Evolutionary conservation across 2,888 invertebrate species (phyloP).

Genomic region (Hedychridium roseum): DNA sequence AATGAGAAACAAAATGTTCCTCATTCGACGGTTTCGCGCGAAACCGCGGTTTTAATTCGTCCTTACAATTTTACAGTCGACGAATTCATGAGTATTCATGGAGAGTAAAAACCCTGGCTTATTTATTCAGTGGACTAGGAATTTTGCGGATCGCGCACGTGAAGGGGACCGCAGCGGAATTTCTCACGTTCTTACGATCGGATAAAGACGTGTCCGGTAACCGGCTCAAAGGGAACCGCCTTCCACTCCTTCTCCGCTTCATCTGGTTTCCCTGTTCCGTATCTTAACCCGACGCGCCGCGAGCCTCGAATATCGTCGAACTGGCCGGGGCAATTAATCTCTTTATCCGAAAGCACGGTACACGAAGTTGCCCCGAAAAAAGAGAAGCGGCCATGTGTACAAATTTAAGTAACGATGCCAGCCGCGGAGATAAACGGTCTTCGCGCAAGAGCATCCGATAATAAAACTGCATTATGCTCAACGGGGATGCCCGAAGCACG

Average conservation of each 20-base stretch:
- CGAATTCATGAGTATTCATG: too few relatives aligned
- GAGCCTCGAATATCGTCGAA: conserved; percentile 27
- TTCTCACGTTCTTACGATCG: conserved; percentile 12
- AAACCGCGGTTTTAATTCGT: too few relatives aligned
- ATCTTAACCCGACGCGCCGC: background rate
- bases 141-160: too few relatives aligned
- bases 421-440: conserved; percentile 20
- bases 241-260: conserved; percentile 1
- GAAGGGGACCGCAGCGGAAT: too few relatives aligned
- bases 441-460: background rate
- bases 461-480: conserved; percentile 11
- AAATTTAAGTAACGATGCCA: conserved; percentile 10
- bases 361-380: conserved; percentile 12
- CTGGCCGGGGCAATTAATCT: conserved; percentile 37
- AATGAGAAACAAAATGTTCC: too few relatives aligned
- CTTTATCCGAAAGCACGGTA: conserved; percentile 21
- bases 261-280: conserved; percentile 7
- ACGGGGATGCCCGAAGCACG: too few relatives aligned
- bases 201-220: conserved; percentile 6
- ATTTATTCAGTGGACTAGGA: too few relatives aligned
- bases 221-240: conserved; percentile 10
- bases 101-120: too few relatives aligned
- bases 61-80: too few relatives aligned
- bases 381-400: conserved; percentile 5
- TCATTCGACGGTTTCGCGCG: too few relatives aligned